Evolutionary conservation across 2,113 vertebrate genomes (phyloP), one percentile per base, ranked within the genome.

Genomic region (Pogona vitticeps): DNA sequence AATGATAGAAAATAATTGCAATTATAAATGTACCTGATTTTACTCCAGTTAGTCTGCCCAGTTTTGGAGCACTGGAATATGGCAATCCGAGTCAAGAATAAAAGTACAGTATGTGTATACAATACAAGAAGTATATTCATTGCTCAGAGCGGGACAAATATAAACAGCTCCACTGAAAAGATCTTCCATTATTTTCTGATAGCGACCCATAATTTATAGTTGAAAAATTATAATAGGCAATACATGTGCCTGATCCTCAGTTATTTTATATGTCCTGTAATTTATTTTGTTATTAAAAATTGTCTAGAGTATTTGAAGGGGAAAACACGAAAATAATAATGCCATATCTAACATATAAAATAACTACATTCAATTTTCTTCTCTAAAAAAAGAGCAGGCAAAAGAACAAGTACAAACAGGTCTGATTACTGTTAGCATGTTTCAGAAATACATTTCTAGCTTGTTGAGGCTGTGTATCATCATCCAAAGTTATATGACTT

Each of bases 391-490:
- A 26, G 46, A 8, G 67, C 23, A 46, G 58, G 78, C 82, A 83
- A 4, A 85, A 88, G 83, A 14, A 33, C 4, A 38, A 61, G 26
- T 33, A n/a, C 58, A 79, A 23, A 61, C 59, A n/a, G n/a, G 92
- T 82, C 77, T 80, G 12, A 77, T 42, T 93, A 84, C 59, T 86
- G 94, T 92, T 83, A 46, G 18, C 63, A 70, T 82, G n/a, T 42
- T 85, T 86, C 38, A 73, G 92, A 79, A 36, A 83, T 80, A 75
- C 10, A n/a, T 89, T 89, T 36, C 23, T 83, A 26, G 91, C 85
- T 86, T 84, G 59, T 0, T 1, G 61, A 82, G 63, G n/a, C 38
- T 93, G 56, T 89, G 2, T 88, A 83, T 88, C 76, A 90, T 81
- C 76, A 58, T 5, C 23, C 58, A 52, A 71, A 86, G 23, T 36